Evolutionary conservation across 2,797 vertebrate species (phyloP).

Genomic region (Argya squamiceps): DNA sequence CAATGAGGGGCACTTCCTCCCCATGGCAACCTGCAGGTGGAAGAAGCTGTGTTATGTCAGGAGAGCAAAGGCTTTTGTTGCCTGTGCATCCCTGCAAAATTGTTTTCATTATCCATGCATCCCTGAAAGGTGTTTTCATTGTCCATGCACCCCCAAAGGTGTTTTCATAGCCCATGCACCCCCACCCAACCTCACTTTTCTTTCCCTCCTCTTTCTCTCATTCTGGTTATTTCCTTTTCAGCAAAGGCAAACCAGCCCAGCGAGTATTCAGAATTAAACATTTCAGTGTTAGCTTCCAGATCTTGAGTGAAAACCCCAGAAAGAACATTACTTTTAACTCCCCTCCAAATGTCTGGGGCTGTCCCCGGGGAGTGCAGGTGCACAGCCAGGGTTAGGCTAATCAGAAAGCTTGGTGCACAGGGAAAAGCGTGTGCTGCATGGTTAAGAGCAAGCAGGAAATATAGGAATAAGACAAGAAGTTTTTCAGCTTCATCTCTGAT

Average conservation of each 20-base stretch:
- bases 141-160: neutral
- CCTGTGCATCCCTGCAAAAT: neutral
- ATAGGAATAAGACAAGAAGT: neutral
- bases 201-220: neutral
- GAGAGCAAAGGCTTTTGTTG: neutral
- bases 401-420: neutral
- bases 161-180: neutral
- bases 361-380: neutral
- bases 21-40: neutral
- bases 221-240: neutral
- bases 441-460: neutral
- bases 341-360: neutral
- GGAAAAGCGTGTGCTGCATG: neutral
- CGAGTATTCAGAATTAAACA: neutral
- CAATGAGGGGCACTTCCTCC: neutral
- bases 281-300: conserved; percentile 6
- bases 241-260: neutral
- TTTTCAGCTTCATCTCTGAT: neutral
- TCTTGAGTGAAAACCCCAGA: neutral
- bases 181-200: neutral
- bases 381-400: neutral
- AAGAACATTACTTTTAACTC: neutral
- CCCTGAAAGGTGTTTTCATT: neutral
- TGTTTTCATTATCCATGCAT: neutral
- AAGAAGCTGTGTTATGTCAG: neutral